Percentiles rank a stretch among this genome's conserved stretches.
These are phyloP conservation scores for Drosophila melanogaster DNA, from an alignment of 1,140 invertebrate species.

Conservation along the genomic window Release_6_plus_ISO1_MT NC_004354.4:16836501-16837000, in stretches of 20 bases:
- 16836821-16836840: no score
- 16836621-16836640: constrained; percentile 27
- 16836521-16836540: constrained; percentile 2
- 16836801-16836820: not conserved
- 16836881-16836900: not conserved
- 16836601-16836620: constrained; percentile 19
- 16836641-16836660: not conserved
- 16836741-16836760: not conserved
- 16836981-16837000: not conserved
- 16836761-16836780: not conserved
- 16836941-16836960: not conserved
- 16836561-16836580: constrained; percentile 9
- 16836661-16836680: not conserved
- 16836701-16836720: constrained; percentile 2
- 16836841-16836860: constrained; percentile 1
- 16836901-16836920: not conserved
- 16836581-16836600: constrained; percentile 23
- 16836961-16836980: not conserved
- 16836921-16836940: not conserved
- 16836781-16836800: not conserved
- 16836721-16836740: not conserved
- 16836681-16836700: not conserved
- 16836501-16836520: constrained; percentile 1
- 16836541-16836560: constrained; percentile 14
- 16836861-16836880: not conserved